phyloP scores from a whole-genome alignment of 2,113 vertebrate species.

The Colinus virginianus region DNA sequence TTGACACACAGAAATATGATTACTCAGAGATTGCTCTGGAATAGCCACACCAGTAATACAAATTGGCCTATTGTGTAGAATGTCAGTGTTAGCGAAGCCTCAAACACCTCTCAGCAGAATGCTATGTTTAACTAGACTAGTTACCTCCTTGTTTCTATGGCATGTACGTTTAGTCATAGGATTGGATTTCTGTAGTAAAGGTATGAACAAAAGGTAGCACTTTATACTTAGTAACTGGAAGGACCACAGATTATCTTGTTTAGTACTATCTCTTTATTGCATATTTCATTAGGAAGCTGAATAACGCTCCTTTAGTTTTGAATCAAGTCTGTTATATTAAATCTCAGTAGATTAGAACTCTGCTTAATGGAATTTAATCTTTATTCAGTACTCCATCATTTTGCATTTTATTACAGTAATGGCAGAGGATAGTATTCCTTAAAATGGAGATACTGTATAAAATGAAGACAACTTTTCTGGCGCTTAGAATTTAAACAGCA shows the following conservation, averaged over 20 bases:
- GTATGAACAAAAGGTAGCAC: background rate
- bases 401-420: background rate
- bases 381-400: background rate
- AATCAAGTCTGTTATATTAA: background rate
- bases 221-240: background rate
- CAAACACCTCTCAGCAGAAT: background rate
- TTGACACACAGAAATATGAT: background rate
- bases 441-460: background rate
- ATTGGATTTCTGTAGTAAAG: background rate
- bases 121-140: background rate
- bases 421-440: background rate
- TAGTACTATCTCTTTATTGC: background rate
- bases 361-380: background rate
- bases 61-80: background rate
- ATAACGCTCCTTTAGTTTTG: background rate
- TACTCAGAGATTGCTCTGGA: background rate
- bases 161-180: background rate
- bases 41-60: too few relatives aligned
- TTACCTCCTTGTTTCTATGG: background rate
- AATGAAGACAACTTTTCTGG: background rate
- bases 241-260: background rate
- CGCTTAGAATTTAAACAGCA: background rate
- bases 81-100: background rate
- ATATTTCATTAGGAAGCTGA: background rate
- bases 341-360: background rate